These are phyloP conservation scores for Hyles lineata DNA, from an alignment of 2,888 invertebrate species.

Conservation along the genomic window DNA sequence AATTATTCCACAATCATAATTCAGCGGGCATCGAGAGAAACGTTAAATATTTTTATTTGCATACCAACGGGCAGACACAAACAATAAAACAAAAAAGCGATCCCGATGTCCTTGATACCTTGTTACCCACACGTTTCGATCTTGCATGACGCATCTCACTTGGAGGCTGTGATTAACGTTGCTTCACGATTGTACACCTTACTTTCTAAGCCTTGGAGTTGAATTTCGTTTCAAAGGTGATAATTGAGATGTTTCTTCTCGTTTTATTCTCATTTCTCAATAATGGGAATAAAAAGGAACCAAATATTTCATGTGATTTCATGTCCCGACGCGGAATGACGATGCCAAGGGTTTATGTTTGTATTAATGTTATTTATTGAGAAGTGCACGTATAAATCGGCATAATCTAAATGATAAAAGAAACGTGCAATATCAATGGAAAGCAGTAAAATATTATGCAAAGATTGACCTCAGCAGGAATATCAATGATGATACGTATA, in stretches of 20 bases:
- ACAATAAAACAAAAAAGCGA: conserved; percentile 61
- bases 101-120: conserved; percentile 73
- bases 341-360: conserved; percentile 23
- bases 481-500: too few species aligned
- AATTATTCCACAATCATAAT: neutral
- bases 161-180: conserved; percentile 14
- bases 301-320: conserved; percentile 59
- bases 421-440: neutral
- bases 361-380: conserved; percentile 12
- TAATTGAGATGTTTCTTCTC: conserved; percentile 60
- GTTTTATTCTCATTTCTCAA: conserved; percentile 52
- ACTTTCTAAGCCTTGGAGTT: conserved; percentile 36
- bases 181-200: conserved; percentile 42
- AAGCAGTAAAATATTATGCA: neutral
- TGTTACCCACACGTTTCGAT: conserved; percentile 71
- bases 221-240: conserved; percentile 38
- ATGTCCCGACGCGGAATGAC: conserved; percentile 53
- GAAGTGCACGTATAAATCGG: neutral
- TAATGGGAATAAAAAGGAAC: conserved; percentile 30
- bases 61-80: conserved; percentile 62
- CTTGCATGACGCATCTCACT: conserved; percentile 65
- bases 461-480: neutral
- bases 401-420: neutral
- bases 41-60: conserved; percentile 61
- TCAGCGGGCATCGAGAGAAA: conserved; percentile 40